Percentiles rank a stretch among this genome's conserved stretches.
Evolutionary conservation across 2,113 vertebrate genomes (phyloP).

Genomic region (Caranx melampygus): DNA sequence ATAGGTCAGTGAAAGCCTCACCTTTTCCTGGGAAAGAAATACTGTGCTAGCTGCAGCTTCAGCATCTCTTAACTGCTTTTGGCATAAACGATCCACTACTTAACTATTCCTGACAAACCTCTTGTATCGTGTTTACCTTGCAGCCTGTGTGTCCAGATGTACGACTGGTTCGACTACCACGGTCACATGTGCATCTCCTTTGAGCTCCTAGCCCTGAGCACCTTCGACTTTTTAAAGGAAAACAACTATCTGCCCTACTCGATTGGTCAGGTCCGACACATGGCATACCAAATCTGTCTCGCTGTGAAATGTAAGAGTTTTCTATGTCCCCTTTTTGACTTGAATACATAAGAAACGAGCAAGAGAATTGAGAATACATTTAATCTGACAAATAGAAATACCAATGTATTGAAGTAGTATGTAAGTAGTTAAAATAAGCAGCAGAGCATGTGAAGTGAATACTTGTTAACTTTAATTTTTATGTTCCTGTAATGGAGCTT

Average conservation of each 20-base stretch:
- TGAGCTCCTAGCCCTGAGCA: constrained; percentile 96
- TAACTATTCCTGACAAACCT: background rate
- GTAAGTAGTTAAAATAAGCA: background rate
- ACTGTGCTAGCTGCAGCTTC: background rate
- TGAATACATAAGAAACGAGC: background rate
- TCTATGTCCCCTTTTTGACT: background rate
- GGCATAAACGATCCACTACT: background rate
- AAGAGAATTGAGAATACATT: background rate
- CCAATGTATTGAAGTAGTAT: too few species aligned
- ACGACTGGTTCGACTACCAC: constrained; percentile 98
- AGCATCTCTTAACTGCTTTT: background rate
- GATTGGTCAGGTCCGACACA: constrained; percentile 94
- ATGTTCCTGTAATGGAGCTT: background rate
- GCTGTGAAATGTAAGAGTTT: constrained; percentile 94
- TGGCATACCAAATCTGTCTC: constrained; percentile 96
- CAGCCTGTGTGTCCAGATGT: constrained; percentile 96
- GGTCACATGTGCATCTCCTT: constrained; percentile 99
- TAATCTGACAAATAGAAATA: background rate
- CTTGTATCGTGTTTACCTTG: constrained; percentile 11
- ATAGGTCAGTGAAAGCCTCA: background rate
- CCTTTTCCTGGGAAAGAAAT: background rate
- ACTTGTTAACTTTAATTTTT: background rate
- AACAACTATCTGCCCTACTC: constrained; percentile 98
- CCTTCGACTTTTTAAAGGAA: constrained; percentile 98
- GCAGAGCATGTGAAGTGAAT: background rate